A percentile compares a stretch with the other conserved stretches of the same genome.
phyloP scores from a whole-genome alignment of 2,888 invertebrate genomes.

The Leistus spinibarbis region DNA sequence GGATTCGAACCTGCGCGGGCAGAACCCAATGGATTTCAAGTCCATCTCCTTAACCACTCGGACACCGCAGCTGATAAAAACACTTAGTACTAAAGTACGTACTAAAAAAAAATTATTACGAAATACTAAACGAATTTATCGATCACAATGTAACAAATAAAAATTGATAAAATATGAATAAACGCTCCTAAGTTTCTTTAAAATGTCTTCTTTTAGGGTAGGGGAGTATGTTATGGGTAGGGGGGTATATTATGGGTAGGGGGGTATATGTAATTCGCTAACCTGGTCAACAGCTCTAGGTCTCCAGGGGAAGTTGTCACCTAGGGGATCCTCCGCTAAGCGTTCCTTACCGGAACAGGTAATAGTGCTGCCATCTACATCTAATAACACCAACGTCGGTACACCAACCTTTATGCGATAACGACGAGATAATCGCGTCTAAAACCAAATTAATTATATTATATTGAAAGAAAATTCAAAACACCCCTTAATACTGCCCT shows the following conservation, averaged over 20 bases:
- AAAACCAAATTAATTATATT: no score
- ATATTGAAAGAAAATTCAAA: no score
- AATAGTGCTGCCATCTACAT: slow-evolving; percentile 71
- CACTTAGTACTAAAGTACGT: no score
- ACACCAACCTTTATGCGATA: slow-evolving; percentile 78
- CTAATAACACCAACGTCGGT: slow-evolving; percentile 75
- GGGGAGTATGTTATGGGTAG: no score
- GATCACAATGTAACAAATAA: no score
- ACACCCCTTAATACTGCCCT: no score
- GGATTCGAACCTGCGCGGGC: slow-evolving; percentile 85
- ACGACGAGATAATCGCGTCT: slow-evolving; percentile 77
- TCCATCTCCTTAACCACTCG: slow-evolving; percentile 87
- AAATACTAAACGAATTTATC: no score
- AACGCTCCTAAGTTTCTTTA: no score
- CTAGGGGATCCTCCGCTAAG: slow-evolving; percentile 72
- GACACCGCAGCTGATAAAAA: slow-evolving; percentile 76
- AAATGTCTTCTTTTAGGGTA: no score
- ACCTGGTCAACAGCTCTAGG: slow-evolving; percentile 70
- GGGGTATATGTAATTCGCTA: not conserved
- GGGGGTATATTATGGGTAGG: slow-evolving; percentile 52
- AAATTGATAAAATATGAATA: no score
- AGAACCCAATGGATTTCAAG: slow-evolving; percentile 81
- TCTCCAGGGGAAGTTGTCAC: slow-evolving; percentile 77
- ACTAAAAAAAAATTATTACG: no score
- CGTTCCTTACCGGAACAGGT: slow-evolving; percentile 64